A percentile compares a stretch with the other conserved stretches of the same genome.
Evolutionary conservation across 2,888 invertebrate species (phyloP).

Genomic region (Amphipoea lucens): DNA sequence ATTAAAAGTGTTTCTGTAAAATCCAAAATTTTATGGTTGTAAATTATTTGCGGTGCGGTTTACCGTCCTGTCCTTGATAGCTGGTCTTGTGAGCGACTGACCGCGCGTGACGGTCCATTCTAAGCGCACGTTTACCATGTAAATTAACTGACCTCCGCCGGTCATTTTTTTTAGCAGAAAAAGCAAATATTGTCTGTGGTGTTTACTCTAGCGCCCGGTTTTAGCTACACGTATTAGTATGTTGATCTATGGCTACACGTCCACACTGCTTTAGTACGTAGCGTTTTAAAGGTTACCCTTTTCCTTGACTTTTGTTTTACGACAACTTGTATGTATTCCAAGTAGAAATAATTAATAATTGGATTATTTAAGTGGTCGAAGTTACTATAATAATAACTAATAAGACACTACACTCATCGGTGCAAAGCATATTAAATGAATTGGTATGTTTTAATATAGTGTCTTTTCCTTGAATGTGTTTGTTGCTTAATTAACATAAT

Average conservation of each 20-base stretch:
- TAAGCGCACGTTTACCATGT: constrained; percentile 89
- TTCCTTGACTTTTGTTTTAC: constrained; percentile 34
- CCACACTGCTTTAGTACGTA: constrained; percentile 33
- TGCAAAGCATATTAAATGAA: not conserved
- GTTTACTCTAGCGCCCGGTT: constrained; percentile 75
- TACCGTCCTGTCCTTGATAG: constrained; percentile 65
- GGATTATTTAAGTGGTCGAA: not conserved
- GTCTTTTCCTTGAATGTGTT: not conserved
- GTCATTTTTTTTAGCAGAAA: constrained; percentile 85
- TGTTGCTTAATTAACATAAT: not conserved
- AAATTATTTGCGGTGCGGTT: constrained; percentile 49
- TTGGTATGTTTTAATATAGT: not conserved
- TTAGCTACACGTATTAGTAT: constrained; percentile 69
- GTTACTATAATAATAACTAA: not conserved
- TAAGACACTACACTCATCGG: not conserved
- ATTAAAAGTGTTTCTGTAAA: constrained; percentile 47
- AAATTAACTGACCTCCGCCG: constrained; percentile 86
- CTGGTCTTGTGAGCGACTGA: constrained; percentile 79
- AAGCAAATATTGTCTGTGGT: constrained; percentile 82
- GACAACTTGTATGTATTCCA: not conserved
- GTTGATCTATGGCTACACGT: too few species aligned
- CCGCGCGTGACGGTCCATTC: constrained; percentile 89
- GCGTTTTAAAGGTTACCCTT: constrained; percentile 39
- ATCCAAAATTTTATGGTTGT: constrained; percentile 57
- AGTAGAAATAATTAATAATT: not conserved